Conservation (phyloP, 2,888 invertebrate genomes). For the Dermolepida albohirtum region DNA sequence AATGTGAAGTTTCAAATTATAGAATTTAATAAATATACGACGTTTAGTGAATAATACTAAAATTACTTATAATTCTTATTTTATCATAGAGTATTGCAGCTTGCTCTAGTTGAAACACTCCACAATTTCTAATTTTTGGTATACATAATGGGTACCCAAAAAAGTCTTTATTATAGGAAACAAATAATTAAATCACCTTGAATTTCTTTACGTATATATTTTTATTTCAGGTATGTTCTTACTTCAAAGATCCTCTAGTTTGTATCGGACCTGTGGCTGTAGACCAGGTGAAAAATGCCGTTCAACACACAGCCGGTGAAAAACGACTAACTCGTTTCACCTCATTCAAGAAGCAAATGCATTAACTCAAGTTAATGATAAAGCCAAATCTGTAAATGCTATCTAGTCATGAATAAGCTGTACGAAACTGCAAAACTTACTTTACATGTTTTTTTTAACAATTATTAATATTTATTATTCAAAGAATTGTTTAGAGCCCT, state of each 20-base stretch:
- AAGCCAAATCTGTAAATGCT: slow-evolving; percentile 32
- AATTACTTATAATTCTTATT: too few species aligned
- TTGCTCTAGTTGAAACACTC: too few species aligned
- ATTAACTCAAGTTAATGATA: slow-evolving; percentile 52
- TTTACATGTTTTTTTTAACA: slow-evolving; percentile 28
- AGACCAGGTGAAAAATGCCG: slow-evolving; percentile 76
- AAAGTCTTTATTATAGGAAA: too few species aligned
- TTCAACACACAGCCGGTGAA: slow-evolving; percentile 85
- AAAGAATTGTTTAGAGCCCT: slow-evolving; percentile 43
- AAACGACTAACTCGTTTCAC: slow-evolving; percentile 76
- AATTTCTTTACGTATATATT: slow-evolving; percentile 9
- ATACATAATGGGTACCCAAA: too few species aligned
- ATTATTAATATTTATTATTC: slow-evolving; percentile 14
- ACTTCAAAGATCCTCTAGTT: slow-evolving; percentile 89
- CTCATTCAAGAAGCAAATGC: slow-evolving; percentile 67
- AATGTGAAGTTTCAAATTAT: too few species aligned
- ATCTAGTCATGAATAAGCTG: slow-evolving; percentile 38
- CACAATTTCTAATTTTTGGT: too few species aligned
- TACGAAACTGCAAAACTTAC: slow-evolving; percentile 29
- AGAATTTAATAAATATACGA: too few species aligned
- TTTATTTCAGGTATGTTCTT: slow-evolving; percentile 80
- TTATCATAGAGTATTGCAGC: too few species aligned
- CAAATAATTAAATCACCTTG: too few species aligned
- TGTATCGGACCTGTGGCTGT: slow-evolving; percentile 89
- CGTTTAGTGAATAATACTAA: too few species aligned